phyloP scores from a whole-genome alignment of 1,140 invertebrate species.

The Calliopsis andreniformis region DNA sequence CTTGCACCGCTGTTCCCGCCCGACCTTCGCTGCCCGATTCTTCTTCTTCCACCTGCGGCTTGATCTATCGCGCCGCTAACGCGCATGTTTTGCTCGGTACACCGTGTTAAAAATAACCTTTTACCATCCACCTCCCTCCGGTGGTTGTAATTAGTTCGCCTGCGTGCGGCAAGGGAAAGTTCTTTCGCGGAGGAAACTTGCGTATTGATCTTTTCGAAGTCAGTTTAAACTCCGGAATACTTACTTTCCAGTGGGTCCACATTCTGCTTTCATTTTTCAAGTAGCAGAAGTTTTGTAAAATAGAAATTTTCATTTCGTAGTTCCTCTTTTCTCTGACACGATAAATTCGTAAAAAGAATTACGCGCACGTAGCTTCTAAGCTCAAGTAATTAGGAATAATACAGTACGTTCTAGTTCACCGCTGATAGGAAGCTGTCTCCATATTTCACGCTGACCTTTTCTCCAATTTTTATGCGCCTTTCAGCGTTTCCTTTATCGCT shows the following conservation, averaged over 20 bases:
- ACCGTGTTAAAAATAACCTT: slow-evolving; percentile 6
- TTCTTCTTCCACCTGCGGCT: slow-evolving; percentile 10
- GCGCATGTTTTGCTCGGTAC: slow-evolving; percentile 20
- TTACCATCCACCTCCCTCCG: background rate
- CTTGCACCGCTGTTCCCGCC: slow-evolving; percentile 11
- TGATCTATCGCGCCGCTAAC: slow-evolving; percentile 23
- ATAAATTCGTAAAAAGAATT: too few species aligned
- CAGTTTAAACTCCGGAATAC: background rate
- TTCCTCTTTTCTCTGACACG: too few species aligned
- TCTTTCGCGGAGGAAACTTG: background rate
- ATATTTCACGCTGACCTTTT: background rate
- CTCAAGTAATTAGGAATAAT: too few species aligned
- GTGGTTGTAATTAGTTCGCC: slow-evolving; percentile 12
- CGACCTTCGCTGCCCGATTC: slow-evolving; percentile 14
- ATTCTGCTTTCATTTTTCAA: background rate
- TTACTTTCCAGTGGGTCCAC: background rate
- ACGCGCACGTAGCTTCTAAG: too few species aligned
- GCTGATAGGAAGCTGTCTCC: background rate
- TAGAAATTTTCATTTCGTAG: too few species aligned
- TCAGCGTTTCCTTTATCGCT: background rate
- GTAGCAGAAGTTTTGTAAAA: too few species aligned
- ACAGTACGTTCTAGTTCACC: background rate
- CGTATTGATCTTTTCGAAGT: background rate
- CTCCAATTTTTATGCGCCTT: background rate
- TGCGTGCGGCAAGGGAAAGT: background rate